Evolutionary conservation across 53 echinoderm and acorn worm species (phyloP), one percentile per base, ranked within the genome.

Genomic region (Crossaster papposus): DNA sequence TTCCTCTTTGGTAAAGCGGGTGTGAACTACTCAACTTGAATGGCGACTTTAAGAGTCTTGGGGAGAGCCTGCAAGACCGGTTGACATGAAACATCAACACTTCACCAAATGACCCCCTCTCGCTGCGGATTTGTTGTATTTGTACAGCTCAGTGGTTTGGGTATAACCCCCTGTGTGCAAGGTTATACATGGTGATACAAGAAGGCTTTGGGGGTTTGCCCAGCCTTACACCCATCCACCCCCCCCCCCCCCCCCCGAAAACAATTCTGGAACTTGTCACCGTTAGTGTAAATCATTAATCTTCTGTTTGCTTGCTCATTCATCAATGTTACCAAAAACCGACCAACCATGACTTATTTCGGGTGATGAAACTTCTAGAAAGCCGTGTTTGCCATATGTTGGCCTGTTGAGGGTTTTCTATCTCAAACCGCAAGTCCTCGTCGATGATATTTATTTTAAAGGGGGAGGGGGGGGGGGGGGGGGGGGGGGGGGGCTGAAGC

Each of bases 81-180:
- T 23, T 68, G 75, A 74, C 75, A 36, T 74, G 14, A 74, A 74
- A 33, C 75, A 74, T 74, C 75, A 28, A 33, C 68, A 68, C 68
- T 28, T 68, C 68, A 4, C 68, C 28, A 10, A 68, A 26, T 68
- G 68, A 26, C 68, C 68, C 68, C 10, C 68, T 11, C 68, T 26
- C 28, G 20, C 28, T 28, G 10, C 68, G 28, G 68, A 10, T 26
- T 26, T 68, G 68, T 68, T 68, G 26, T n/a, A 68, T 68, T 68
- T 68, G 28, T 68, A 68, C 24, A 68, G 28, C 68, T 10, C n/a
- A 23, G 22, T 2, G 28, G 28, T 68, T 26, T 0, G 75, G 75
- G 33, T 34, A 35, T 35, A 35, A 33, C 20, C 36, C n/a, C n/a
- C n/a, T n/a, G n/a, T 22, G 75, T 74, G 35, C 75, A 71, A 71